Conservation (phyloP, 2,113 vertebrate species). For the Psammodynastes pulverulentus region DNA sequence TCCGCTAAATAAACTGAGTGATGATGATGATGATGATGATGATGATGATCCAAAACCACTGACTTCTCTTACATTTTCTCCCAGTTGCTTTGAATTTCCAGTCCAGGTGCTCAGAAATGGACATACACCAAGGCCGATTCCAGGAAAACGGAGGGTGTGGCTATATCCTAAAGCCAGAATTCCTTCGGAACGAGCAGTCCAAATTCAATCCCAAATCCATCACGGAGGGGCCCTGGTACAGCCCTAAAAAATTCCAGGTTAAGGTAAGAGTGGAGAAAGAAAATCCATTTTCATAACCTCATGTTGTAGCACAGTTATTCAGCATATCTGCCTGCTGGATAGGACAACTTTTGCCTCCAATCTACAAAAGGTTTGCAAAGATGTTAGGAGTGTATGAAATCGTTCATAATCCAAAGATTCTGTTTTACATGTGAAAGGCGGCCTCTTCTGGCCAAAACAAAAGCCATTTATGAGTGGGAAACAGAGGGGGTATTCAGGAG, state of each 20-base stretch:
- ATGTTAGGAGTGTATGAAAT: neutral
- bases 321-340: no score
- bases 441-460: neutral
- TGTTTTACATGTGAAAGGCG: neutral
- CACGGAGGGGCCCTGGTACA: slow-evolving; percentile 75
- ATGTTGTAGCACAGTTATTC: neutral
- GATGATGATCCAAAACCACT: neutral
- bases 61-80: neutral
- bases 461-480: neutral
- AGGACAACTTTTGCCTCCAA: neutral
- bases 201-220: slow-evolving; percentile 79
- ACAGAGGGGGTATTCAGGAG: no score
- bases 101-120: slow-evolving; percentile 86
- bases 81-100: slow-evolving; percentile 97
- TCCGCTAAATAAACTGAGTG: neutral
- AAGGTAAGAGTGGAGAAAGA: slow-evolving; percentile 74
- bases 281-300: neutral
- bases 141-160: slow-evolving; percentile 83
- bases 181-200: slow-evolving; percentile 75
- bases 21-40: neutral
- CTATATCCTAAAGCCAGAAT: slow-evolving; percentile 89
- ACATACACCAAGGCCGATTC: slow-evolving; percentile 90
- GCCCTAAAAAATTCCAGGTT: slow-evolving; percentile 76
- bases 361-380: neutral
- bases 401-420: neutral